A percentile compares a stretch with the other conserved stretches of the same genome.
These are phyloP conservation scores for Leptopilina boulardi DNA, from an alignment of 1,140 invertebrate species.

Conservation along the genomic window DNA sequence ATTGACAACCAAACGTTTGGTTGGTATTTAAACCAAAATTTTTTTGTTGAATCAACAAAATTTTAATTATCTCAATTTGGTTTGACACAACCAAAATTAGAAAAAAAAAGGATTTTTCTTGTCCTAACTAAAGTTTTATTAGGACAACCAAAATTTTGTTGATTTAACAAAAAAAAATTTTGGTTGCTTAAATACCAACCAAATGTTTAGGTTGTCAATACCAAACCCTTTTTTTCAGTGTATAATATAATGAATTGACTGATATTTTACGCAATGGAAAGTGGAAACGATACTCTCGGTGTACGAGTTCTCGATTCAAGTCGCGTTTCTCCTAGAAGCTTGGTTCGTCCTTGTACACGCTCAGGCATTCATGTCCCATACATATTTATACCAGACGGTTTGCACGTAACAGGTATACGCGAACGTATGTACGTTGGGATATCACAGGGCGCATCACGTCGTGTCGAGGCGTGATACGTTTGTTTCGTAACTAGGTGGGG, in stretches of 20 bases:
- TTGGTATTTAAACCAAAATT: too few species aligned
- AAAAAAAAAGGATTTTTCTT: too few species aligned
- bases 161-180: too few species aligned
- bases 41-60: too few species aligned
- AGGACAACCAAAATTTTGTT: too few species aligned
- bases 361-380: constrained; percentile 73
- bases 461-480: constrained; percentile 60
- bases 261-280: constrained; percentile 10
- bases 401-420: constrained; percentile 52
- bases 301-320: constrained; percentile 8
- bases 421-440: constrained; percentile 44
- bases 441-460: constrained; percentile 51
- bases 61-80: too few species aligned
- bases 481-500: constrained; percentile 58
- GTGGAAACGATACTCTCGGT: constrained; percentile 22
- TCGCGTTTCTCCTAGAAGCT: constrained; percentile 30
- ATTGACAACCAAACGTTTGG: too few species aligned
- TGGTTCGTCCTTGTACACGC: constrained; percentile 54
- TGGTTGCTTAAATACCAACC: too few species aligned
- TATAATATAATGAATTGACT: not conserved
- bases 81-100: too few species aligned
- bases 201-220: constrained; percentile 8
- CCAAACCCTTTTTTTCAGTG: too few species aligned
- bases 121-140: too few species aligned
- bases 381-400: constrained; percentile 69